These are phyloP conservation scores for Sebastes jordani DNA, from an alignment of 2,797 vertebrate species.

Conservation along the genomic window DNA sequence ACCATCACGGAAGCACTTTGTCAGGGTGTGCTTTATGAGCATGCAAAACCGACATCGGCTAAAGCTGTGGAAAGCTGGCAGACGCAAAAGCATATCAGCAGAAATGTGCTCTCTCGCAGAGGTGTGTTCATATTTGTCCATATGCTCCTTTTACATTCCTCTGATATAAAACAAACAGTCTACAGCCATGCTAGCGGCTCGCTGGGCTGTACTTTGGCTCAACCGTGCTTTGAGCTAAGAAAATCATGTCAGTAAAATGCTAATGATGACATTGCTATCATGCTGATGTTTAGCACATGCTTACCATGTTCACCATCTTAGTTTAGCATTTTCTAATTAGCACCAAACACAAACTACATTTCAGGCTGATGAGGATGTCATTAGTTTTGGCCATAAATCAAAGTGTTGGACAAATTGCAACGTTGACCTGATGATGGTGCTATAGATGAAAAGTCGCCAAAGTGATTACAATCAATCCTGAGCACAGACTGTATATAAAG, in stretches of 20 bases:
- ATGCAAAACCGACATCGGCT: constrained; percentile 51
- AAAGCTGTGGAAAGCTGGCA: not conserved
- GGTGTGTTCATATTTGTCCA: not conserved
- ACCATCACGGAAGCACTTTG: not conserved
- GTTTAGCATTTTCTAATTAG: not conserved
- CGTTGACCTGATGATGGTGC: not conserved
- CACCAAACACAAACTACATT: not conserved
- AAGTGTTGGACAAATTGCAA: not conserved
- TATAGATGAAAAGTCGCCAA: not conserved
- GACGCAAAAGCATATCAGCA: not conserved
- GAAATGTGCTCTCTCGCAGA: not conserved
- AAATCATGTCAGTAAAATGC: not conserved
- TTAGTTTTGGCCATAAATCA: not conserved
- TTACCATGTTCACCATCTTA: not conserved
- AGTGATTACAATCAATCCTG: not conserved
- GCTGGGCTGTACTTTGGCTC: not conserved
- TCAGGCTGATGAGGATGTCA: not conserved
- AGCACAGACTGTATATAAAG: too few species aligned
- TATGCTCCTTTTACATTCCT: not conserved
- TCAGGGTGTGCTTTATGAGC: constrained; percentile 48
- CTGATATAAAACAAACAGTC: not conserved
- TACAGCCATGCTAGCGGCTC: not conserved
- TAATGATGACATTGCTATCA: too few species aligned
- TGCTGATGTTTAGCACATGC: not conserved
- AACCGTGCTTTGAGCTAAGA: not conserved